A percentile compares a stretch with the other conserved stretches of the same genome.
These are phyloP conservation scores for Camponotus fellah DNA, from an alignment of 2,888 invertebrate species.

Conservation along the genomic window DNA sequence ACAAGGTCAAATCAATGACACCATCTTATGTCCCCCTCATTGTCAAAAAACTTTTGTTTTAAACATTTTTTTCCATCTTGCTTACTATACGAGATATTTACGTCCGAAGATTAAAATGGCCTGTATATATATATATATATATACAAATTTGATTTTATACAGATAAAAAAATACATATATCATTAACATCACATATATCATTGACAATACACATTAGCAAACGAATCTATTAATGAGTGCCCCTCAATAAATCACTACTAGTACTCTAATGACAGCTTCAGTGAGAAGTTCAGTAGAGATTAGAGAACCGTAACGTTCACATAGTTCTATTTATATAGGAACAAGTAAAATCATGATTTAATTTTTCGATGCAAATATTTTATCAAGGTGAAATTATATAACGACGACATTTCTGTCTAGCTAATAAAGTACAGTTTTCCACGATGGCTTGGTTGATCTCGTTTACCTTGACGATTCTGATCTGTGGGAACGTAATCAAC, in stretches of 20 bases:
- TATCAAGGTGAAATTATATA: not conserved
- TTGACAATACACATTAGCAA: not conserved
- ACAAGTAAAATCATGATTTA: not conserved
- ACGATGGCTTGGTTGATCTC: slow-evolving; percentile 9
- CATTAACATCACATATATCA: too few relatives aligned
- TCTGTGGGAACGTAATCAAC: not conserved
- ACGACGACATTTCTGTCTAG: not conserved
- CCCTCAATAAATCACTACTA: not conserved
- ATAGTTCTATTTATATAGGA: slow-evolving; percentile 2
- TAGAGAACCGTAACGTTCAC: slow-evolving; percentile 56
- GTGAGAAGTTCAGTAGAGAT: slow-evolving; percentile 60
- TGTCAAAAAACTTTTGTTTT: too few relatives aligned
- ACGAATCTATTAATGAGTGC: not conserved
- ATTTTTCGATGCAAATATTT: not conserved
- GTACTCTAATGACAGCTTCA: slow-evolving; percentile 11
- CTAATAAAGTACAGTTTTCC: not conserved
- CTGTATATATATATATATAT: too few relatives aligned
- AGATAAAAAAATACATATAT: not conserved
- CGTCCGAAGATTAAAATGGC: too few relatives aligned
- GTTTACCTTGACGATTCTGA: slow-evolving; percentile 9
- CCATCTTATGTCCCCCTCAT: too few relatives aligned
- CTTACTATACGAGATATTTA: too few relatives aligned
- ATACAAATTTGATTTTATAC: too few relatives aligned
- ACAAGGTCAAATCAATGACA: too few relatives aligned
- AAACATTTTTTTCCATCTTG: too few relatives aligned